These are phyloP conservation scores for Athripsodes cinereus DNA, from an alignment of 2,888 invertebrate species.

Conservation along the genomic window DNA sequence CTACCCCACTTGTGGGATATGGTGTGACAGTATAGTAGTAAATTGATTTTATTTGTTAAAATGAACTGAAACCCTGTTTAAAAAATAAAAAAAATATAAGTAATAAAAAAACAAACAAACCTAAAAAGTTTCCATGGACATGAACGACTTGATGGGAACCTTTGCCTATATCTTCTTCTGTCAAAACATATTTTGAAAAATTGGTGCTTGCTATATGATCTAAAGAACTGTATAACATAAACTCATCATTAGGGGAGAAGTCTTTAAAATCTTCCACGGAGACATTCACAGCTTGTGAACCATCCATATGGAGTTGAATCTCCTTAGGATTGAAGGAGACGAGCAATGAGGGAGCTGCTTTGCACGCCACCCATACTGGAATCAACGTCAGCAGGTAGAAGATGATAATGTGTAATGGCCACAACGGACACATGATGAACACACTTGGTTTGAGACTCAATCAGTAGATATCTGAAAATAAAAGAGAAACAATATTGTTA, in stretches of 20 bases:
- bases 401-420: slow-evolving; percentile 53
- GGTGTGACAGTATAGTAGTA: too few relatives aligned
- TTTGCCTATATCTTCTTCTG: background rate
- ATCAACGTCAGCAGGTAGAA: slow-evolving; percentile 49
- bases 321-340: slow-evolving; percentile 38
- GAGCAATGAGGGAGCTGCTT: slow-evolving; percentile 36
- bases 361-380: slow-evolving; percentile 50
- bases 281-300: slow-evolving; percentile 40
- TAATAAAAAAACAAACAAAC: slow-evolving; percentile 37
- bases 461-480: too few relatives aligned
- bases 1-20: too few relatives aligned
- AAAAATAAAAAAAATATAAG: too few relatives aligned
- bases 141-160: slow-evolving; percentile 35
- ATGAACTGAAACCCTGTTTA: too few relatives aligned
- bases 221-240: slow-evolving; percentile 23
- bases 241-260: slow-evolving; percentile 12
- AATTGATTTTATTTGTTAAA: too few relatives aligned
- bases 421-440: slow-evolving; percentile 58
- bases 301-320: slow-evolving; percentile 45
- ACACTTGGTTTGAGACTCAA: too few relatives aligned
- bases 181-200: slow-evolving; percentile 9
- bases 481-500: too few relatives aligned
- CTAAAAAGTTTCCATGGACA: slow-evolving; percentile 46
- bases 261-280: slow-evolving; percentile 34
- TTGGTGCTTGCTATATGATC: slow-evolving; percentile 17